phyloP scores from a whole-genome alignment of 2,888 invertebrate genomes.

The Acleris cristana region DNA sequence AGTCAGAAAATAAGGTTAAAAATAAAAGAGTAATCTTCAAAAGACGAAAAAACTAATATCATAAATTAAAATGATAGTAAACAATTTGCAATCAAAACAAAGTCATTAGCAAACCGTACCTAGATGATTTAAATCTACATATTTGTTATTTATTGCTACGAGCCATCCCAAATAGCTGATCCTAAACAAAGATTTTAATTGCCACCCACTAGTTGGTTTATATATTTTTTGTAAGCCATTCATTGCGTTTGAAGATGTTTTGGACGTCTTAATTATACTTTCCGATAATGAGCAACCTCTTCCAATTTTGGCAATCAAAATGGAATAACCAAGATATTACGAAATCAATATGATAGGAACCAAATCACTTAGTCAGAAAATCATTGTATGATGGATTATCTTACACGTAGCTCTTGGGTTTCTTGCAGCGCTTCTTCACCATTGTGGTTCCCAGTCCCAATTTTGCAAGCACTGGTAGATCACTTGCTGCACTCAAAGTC shows the following conservation, averaged over 20 bases:
- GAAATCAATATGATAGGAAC: neutral
- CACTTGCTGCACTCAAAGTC: too few relatives aligned
- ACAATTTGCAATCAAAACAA: slow-evolving; percentile 22
- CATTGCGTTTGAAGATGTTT: slow-evolving; percentile 20
- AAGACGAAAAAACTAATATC: too few relatives aligned
- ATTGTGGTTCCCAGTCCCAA: too few relatives aligned
- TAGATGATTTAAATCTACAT: slow-evolving; percentile 2
- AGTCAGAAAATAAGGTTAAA: too few relatives aligned
- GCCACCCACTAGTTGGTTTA: neutral
- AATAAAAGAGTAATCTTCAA: too few relatives aligned
- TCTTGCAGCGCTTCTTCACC: too few relatives aligned
- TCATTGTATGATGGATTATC: too few relatives aligned
- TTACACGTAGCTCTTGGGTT: too few relatives aligned
- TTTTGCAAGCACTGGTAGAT: too few relatives aligned
- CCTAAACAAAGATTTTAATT: neutral
- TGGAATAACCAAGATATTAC: neutral
- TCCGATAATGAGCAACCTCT: slow-evolving; percentile 3
- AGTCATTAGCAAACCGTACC: neutral
- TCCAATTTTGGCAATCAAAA: slow-evolving; percentile 4
- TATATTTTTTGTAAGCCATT: neutral
- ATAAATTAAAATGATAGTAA: neutral
- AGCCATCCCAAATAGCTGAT: neutral
- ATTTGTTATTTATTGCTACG: slow-evolving; percentile 23
- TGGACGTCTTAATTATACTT: slow-evolving; percentile 20
- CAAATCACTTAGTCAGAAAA: neutral